Evolutionary conservation across 2,888 invertebrate genomes (phyloP).

Genomic region (Ectemnius continuus): DNA sequence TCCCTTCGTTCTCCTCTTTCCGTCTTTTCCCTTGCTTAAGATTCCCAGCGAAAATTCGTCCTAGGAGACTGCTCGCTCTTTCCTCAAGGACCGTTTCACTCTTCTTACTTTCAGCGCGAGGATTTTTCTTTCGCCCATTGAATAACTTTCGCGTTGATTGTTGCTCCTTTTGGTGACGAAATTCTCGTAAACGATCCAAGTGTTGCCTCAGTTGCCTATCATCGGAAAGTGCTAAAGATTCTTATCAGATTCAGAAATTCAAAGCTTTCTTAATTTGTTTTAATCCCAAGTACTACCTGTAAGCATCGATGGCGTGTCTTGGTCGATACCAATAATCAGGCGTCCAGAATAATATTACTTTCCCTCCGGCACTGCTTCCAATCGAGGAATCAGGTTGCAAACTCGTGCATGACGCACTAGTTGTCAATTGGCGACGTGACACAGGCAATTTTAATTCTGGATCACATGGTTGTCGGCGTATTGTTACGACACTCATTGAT

Average conservation of each 20-base stretch:
- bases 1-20: conserved; percentile 23
- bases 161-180: conserved; percentile 43
- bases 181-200: conserved; percentile 58
- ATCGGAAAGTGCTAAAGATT: background rate
- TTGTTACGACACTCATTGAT: conserved; percentile 77
- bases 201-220: conserved; percentile 74
- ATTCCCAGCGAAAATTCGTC: conserved; percentile 62
- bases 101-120: conserved; percentile 24
- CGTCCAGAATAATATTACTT: conserved; percentile 80
- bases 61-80: conserved; percentile 57
- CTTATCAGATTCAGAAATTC: background rate
- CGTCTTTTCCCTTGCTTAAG: conserved; percentile 35
- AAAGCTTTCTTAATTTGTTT: too few species aligned
- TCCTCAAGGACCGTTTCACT: conserved; percentile 31
- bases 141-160: conserved; percentile 56
- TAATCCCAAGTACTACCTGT: conserved; percentile 57
- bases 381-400: conserved; percentile 60
- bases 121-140: conserved; percentile 38
- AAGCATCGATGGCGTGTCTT: conserved; percentile 77
- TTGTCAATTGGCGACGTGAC: conserved; percentile 77
- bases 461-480: conserved; percentile 75
- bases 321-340: conserved; percentile 81
- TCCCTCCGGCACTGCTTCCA: conserved; percentile 60
- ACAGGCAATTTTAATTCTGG: conserved; percentile 77
- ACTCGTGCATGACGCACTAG: conserved; percentile 78